Evolutionary conservation across 2,113 vertebrate species (phyloP).

Genomic region (Oplegnathus fasciatus): DNA sequence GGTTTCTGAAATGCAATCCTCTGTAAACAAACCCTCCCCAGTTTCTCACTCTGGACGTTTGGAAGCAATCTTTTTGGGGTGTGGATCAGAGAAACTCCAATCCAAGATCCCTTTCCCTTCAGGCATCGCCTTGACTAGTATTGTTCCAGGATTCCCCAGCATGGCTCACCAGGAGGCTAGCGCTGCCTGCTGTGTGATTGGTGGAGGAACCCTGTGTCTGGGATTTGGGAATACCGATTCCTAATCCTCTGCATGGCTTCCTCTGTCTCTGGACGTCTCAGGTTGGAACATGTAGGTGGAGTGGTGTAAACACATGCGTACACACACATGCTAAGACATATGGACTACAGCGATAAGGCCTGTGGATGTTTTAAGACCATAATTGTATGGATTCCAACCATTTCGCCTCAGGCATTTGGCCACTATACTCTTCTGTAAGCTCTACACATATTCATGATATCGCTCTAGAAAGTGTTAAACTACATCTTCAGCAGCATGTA

Average conservation of each 20-base stretch:
- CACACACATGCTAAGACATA: slow-evolving; percentile 66
- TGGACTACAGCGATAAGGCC: slow-evolving; percentile 77
- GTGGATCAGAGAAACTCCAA: slow-evolving; percentile 61
- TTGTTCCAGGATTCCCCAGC: slow-evolving; percentile 77
- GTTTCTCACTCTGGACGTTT: slow-evolving; percentile 33
- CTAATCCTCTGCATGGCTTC: slow-evolving; percentile 76
- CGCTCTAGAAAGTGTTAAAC: slow-evolving; percentile 36
- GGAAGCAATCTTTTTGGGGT: slow-evolving; percentile 51
- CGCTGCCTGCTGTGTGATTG: slow-evolving; percentile 62
- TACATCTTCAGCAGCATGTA: slow-evolving; percentile 37
- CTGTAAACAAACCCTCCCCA: slow-evolving; percentile 40
- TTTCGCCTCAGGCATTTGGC: slow-evolving; percentile 68
- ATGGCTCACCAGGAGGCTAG: slow-evolving; percentile 63
- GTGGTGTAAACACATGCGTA: slow-evolving; percentile 46
- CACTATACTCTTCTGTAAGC: slow-evolving; percentile 52
- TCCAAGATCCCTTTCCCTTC: slow-evolving; percentile 58
- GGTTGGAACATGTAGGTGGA: slow-evolving; percentile 80
- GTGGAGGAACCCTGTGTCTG: slow-evolving; percentile 53
- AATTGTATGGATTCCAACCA: slow-evolving; percentile 73
- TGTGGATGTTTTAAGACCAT: slow-evolving; percentile 74
- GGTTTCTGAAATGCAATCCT: slow-evolving; percentile 62
- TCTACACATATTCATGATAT: slow-evolving; percentile 53
- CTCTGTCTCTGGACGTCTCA: slow-evolving; percentile 67
- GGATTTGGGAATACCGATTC: slow-evolving; percentile 74
- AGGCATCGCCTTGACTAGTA: slow-evolving; percentile 68